Evolutionary conservation across 2,797 vertebrate genomes (phyloP), one percentile per base, ranked within the genome.

Genomic region (Diglossa cyanea): DNA sequence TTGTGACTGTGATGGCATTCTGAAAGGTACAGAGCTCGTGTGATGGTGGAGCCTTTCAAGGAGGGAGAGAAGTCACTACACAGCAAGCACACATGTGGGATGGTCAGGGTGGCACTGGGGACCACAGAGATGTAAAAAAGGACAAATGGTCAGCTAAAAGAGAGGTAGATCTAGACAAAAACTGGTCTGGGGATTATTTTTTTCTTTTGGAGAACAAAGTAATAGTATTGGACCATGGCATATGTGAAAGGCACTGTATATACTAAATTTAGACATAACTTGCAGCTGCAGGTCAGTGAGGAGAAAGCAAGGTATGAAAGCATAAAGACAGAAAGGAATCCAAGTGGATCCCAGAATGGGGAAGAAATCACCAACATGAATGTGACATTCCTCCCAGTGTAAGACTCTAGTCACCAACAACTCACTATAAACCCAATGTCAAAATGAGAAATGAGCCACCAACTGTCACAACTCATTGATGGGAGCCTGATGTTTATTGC

Each of bases 21-120:
- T 24, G 54, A 71, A 23, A 45, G 1, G 1, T 42, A 33, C 30
- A 75, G n/a, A 20, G 5, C 16, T 50, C 20, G 9, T 11, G 7
- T 15, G 26, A 15, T 8, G 12, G 25, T 30, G 33, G 33, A 37
- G 18, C 3, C 23, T 40, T 61, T 71, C 35, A 71, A 67, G 21
- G 11, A 17, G 6, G 12, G 31, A 23, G 9, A 78, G 42, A 44
- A 18, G 50, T 7, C 42, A 31, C 17, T 0, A 0, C 1, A 5
- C 14, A 60, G 17, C 14, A 11, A 67, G 4, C 0, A 1, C 20
- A 24, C 3, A 7, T 3, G 18, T 50, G 33, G 25, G 18, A 19
- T 86, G 6, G 13, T 17, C 1, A 2, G 7, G 5, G 17, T 71
- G n/a, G 9, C n/a, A 42, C n/a, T n/a, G 24, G 51, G 9, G 23